A percentile compares a stretch with the other conserved stretches of the same genome.
phyloP scores from a whole-genome alignment of 1,140 invertebrate species.

The Hormaphis cornu region DNA sequence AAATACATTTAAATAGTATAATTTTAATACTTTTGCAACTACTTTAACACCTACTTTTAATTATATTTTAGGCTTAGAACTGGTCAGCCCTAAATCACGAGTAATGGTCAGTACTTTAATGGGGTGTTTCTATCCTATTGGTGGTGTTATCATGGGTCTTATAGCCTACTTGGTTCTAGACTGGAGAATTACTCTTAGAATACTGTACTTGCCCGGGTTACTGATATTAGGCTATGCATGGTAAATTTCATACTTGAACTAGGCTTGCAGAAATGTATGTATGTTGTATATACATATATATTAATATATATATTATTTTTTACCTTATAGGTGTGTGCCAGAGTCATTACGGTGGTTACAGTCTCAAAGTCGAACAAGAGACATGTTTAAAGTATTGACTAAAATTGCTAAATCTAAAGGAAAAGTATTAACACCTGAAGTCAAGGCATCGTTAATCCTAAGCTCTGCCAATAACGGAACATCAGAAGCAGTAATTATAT shows the following conservation, averaged over 20 bases:
- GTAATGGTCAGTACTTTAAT: conserved; percentile 63
- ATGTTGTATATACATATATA: no score
- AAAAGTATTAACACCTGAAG: conserved; percentile 43
- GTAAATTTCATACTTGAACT: no score
- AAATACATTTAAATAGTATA: no score
- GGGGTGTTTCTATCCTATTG: conserved; percentile 59
- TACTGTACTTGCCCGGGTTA: no score
- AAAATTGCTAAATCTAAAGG: conserved; percentile 49
- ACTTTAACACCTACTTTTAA: no score
- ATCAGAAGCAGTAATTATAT: no score
- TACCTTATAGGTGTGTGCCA: conserved; percentile 52
- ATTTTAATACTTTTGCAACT: no score
- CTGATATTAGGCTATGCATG: no score
- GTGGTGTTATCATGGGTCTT: conserved; percentile 55
- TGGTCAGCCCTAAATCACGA: conserved; percentile 61
- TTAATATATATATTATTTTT: no score
- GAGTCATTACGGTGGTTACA: conserved; percentile 55
- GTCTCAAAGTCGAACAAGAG: conserved; percentile 45
- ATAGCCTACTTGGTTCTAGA: conserved; percentile 57
- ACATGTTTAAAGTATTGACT: conserved; percentile 47
- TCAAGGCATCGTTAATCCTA: conserved; percentile 20
- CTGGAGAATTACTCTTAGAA: no score
- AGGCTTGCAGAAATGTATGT: no score
- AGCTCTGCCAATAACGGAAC: no score
- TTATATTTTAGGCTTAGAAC: conserved; percentile 62